A percentile compares a stretch with the other conserved stretches of the same genome.
These are phyloP conservation scores for Elymnias hypermnestra DNA, from an alignment of 1,140 invertebrate species.

Conservation along the genomic window DNA sequence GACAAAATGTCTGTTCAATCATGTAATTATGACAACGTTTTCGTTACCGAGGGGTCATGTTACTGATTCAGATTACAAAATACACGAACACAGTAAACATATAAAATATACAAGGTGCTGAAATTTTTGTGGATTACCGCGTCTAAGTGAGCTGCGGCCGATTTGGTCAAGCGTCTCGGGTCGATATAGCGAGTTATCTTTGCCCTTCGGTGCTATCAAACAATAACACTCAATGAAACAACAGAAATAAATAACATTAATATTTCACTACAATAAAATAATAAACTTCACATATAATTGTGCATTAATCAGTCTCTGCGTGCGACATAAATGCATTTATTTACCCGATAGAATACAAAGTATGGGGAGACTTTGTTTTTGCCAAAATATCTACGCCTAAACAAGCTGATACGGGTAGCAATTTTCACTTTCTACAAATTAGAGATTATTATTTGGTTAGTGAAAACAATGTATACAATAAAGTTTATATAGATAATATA, in stretches of 20 bases:
- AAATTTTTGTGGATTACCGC: conserved; percentile 51
- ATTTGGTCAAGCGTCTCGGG: conserved; percentile 63
- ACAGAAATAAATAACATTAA: conserved; percentile 12
- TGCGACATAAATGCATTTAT: conserved; percentile 54
- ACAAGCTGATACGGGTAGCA: conserved; percentile 63
- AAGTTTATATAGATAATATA: conserved; percentile 1
- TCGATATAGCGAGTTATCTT: conserved; percentile 67
- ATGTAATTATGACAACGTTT: neutral
- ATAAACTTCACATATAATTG: conserved; percentile 7
- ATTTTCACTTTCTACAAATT: conserved; percentile 68
- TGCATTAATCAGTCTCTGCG: conserved; percentile 24
- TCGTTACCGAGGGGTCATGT: conserved; percentile 11
- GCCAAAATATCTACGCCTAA: conserved; percentile 70
- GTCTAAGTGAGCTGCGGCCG: conserved; percentile 48
- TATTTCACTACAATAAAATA: conserved; percentile 6
- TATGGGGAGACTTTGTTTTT: conserved; percentile 67
- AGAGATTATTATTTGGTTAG: conserved; percentile 51
- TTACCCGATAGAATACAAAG: conserved; percentile 59
- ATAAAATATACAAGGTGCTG: conserved; percentile 38
- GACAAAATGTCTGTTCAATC: too few relatives aligned
- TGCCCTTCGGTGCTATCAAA: conserved; percentile 67
- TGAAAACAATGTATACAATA: conserved; percentile 26
- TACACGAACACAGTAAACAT: conserved; percentile 27
- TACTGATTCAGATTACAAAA: conserved; percentile 18
- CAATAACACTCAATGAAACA: conserved; percentile 34